Base-by-base conservation (phyloP, 2,888 invertebrate species). In the Lamproptera curius region DNA sequence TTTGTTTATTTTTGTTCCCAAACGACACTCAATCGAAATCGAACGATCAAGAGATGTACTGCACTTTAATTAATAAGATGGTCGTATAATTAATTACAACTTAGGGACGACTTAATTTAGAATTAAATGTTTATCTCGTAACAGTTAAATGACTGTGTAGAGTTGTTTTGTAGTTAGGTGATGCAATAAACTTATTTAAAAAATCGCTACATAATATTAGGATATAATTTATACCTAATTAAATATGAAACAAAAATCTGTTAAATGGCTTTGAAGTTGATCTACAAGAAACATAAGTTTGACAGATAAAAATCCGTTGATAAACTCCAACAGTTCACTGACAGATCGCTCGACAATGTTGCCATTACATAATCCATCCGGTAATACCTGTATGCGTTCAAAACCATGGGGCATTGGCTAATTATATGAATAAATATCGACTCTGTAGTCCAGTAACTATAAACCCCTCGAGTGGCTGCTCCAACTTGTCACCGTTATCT, bases 401-500 rank as follows among this genome's bases (percentile, higher is more conserved):
- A 42, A 37, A 20, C 20, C 6, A 17, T 28, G 6, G 11, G 15
- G 13, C 23, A 10, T 15, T 13, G 5, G 42, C 47, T 47, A 47
- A 42, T 47, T 47, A 42, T 35, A 35, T 49, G 28, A 49, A 49
- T 49, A 43, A 40, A 43, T 49, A 49, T 43, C 15, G 36, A 42
- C 31, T 42, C 13, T 37, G 42, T 34, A 17, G 17, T 40, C 40
- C 43, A 49, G 43, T 43, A 43, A 43, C 43, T 47, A 42, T 42
- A 37, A 38, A 37, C 16, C 37, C 37, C 16, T 39, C 43, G 33
- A 40, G 70, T 65, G 68, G 71, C 65, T 56, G 60, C 64, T 62
- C 61, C 68, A 67, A 73, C 71, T 69, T 74, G 77, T 76, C 76
- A 77, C 69, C 62, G 62, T 66, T 77, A 77, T 77, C 76, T 63